Conservation (phyloP, 2,113 vertebrate species). For the Caranx melampygus region DNA sequence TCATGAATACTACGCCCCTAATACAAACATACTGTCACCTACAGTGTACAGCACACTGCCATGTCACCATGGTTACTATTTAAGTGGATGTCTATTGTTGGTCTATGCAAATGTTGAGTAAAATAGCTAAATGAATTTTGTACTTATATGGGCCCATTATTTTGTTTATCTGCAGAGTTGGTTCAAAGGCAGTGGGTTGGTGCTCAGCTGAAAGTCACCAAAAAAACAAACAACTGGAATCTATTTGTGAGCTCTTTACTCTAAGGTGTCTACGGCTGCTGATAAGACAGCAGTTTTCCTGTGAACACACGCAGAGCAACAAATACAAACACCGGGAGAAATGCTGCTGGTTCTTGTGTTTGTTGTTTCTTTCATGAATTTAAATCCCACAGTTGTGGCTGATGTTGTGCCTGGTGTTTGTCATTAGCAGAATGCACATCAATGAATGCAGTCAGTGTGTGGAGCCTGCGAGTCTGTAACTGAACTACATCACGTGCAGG, state of each 20-base stretch:
- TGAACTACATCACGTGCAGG: not conserved
- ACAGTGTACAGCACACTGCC: too few relatives aligned
- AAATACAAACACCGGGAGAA: not conserved
- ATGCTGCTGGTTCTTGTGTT: not conserved
- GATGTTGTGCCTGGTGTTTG: conserved; percentile 21
- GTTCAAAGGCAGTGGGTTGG: not conserved
- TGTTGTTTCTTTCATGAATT: conserved; percentile 2
- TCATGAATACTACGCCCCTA: too few relatives aligned
- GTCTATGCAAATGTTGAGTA: not conserved
- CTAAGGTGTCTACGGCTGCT: not conserved
- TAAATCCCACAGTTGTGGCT: not conserved
- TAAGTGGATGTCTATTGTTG: not conserved
- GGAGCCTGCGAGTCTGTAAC: conserved; percentile 25
- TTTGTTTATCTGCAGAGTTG: not conserved
- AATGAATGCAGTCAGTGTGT: conserved; percentile 47
- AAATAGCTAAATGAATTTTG: not conserved
- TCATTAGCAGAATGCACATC: conserved; percentile 29
- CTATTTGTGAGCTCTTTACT: not conserved
- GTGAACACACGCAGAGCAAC: conserved; percentile 5
- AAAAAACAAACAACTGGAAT: not conserved
- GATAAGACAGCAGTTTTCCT: conserved; percentile 17
- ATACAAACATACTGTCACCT: too few relatives aligned
- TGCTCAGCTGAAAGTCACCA: not conserved
- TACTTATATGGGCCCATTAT: not conserved
- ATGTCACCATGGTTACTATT: too few relatives aligned